Evolutionary conservation across 2,113 vertebrate species (phyloP).

Genomic region (Lycocorax pyrrhopterus): DNA sequence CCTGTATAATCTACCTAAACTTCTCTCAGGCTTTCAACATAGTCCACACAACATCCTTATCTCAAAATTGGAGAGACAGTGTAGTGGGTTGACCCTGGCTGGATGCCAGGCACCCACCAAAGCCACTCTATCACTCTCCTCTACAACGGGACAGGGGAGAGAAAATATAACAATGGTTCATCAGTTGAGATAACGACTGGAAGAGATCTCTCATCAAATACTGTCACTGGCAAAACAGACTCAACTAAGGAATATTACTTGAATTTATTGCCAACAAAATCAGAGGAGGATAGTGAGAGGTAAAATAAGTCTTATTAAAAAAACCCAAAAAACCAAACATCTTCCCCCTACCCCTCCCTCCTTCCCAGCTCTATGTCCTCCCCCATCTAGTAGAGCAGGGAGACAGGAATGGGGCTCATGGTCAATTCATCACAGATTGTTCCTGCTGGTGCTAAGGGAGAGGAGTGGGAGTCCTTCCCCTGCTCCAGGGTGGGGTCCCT

Average conservation of each 20-base stretch:
- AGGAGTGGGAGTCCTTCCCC: neutral
- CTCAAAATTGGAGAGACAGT: neutral
- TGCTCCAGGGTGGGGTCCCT: neutral
- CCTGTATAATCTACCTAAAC: neutral
- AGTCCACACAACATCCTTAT: neutral
- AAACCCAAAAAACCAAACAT: fast-evolving
- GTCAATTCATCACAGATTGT: neutral
- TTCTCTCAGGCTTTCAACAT: neutral
- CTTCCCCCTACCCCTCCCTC: neutral
- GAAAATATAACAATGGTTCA: neutral
- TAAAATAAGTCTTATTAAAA: neutral
- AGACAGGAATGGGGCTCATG: neutral
- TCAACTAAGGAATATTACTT: neutral
- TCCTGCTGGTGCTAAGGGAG: neutral
- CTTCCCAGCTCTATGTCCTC: neutral
- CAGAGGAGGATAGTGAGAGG: neutral
- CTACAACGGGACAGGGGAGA: neutral
- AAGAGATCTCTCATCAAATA: neutral
- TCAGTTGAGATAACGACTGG: neutral
- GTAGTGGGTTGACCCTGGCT: neutral
- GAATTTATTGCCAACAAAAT: neutral
- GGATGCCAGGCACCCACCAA: neutral
- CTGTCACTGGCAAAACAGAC: neutral
- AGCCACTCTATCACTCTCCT: neutral
- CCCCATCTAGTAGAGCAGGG: neutral